A percentile compares a stretch with the other conserved stretches of the same genome.
Conservation (phyloP, 2,888 invertebrate genomes). For the Allygus modestus region DNA sequence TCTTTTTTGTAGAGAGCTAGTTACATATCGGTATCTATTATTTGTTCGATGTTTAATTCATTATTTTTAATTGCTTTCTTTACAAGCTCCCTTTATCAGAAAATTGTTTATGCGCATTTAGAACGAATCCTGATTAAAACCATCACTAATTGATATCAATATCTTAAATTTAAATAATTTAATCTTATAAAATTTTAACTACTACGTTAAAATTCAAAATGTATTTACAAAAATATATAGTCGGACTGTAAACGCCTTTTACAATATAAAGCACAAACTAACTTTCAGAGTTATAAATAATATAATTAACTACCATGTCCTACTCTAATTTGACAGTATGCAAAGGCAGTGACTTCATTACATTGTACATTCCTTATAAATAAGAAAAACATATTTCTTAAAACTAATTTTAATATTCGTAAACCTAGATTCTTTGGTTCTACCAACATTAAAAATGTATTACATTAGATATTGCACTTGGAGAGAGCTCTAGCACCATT, state of each 20-base stretch:
- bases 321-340: neutral
- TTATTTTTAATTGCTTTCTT: too few relatives aligned
- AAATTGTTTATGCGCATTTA: too few relatives aligned
- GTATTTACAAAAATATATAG: neutral
- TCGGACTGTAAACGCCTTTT: neutral
- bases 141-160: too few relatives aligned
- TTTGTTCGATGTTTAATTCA: too few relatives aligned
- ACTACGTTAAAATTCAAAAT: too few relatives aligned
- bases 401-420: neutral
- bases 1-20: too few relatives aligned
- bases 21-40: too few relatives aligned
- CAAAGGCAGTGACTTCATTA: conserved; percentile 15
- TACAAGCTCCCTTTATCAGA: too few relatives aligned
- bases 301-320: neutral
- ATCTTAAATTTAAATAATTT: too few relatives aligned
- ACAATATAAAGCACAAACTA: too few relatives aligned
- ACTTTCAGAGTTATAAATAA: neutral
- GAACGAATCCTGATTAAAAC: too few relatives aligned
- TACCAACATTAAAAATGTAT: neutral
- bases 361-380: neutral
- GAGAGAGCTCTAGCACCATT: conserved; percentile 10
- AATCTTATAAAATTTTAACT: too few relatives aligned
- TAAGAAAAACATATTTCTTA: neutral
- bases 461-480: neutral
- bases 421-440: conserved; percentile 13